phyloP scores from a whole-genome alignment of 1,140 invertebrate species.

The Rhyzopertha dominica region DNA sequence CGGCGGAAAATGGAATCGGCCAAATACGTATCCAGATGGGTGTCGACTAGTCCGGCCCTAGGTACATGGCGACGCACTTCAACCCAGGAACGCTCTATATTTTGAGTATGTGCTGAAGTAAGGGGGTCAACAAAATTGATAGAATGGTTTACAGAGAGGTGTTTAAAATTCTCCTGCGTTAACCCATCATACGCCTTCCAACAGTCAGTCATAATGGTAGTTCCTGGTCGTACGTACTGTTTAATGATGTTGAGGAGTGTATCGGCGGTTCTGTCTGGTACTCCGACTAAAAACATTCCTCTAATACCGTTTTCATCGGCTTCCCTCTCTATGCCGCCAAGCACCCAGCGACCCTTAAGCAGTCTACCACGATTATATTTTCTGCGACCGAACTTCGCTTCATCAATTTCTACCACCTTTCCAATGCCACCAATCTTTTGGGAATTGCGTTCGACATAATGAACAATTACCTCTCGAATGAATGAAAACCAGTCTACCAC shows the following conservation, averaged over 20 bases:
- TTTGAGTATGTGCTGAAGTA: constrained; percentile 16
- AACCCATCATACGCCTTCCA: constrained; percentile 31
- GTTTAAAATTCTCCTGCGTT: constrained; percentile 17
- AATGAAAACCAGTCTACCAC: no score
- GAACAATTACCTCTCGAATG: no score
- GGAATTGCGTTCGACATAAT: no score
- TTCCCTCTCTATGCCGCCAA: no score
- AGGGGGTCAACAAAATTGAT: constrained; percentile 24
- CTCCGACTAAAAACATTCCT: background rate
- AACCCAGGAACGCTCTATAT: constrained; percentile 12
- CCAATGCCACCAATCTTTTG: background rate
- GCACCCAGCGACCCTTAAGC: background rate
- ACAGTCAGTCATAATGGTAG: constrained; percentile 33
- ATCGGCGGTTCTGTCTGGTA: background rate
- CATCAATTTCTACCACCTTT: constrained; percentile 1
- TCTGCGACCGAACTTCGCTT: background rate
- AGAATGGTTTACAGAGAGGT: constrained; percentile 27
- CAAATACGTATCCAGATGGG: no score
- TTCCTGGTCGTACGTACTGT: constrained; percentile 16
- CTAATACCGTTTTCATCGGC: constrained; percentile 1
- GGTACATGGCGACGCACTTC: no score
- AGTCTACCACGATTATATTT: background rate
- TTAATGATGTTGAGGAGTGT: background rate
- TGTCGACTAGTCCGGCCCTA: no score
- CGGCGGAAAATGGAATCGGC: no score